phyloP scores from a whole-genome alignment of 2,113 vertebrate genomes.

The Oreochromis niloticus region DNA sequence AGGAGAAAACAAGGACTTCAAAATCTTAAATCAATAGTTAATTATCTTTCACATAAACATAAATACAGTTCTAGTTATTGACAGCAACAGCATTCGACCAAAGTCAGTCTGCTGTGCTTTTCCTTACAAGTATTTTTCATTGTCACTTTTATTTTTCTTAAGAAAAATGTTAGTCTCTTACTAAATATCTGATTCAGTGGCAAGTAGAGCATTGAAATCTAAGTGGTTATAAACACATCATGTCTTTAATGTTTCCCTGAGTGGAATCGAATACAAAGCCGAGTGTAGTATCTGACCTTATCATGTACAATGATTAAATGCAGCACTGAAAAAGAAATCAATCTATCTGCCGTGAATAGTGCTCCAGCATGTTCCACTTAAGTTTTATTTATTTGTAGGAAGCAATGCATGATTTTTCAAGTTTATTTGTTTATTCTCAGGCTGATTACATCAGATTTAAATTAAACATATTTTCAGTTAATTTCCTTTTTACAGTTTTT shows the following conservation, averaged over 20 bases:
- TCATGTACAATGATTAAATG: not conserved
- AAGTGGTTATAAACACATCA: not conserved
- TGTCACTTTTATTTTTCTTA: not conserved
- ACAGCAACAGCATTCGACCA: not conserved
- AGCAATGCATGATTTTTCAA: not conserved
- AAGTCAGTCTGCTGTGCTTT: not conserved
- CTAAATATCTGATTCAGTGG: not conserved
- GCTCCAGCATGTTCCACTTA: not conserved
- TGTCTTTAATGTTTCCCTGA: not conserved
- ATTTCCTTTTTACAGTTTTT: not conserved
- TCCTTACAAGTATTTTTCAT: not conserved
- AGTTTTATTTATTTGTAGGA: not conserved
- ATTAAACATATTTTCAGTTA: not conserved
- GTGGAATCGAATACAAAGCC: not conserved
- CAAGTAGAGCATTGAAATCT: not conserved
- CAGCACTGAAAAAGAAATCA: not conserved
- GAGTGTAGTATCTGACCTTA: slow-evolving; percentile 10
- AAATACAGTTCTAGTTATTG: slow-evolving; percentile 36
- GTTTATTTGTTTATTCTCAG: not conserved
- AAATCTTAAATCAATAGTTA: slow-evolving; percentile 61
- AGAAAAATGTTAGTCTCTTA: not conserved
- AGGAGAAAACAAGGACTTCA: slow-evolving; percentile 37
- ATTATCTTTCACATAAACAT: slow-evolving; percentile 63
- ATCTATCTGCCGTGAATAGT: not conserved
- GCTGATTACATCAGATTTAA: not conserved